Conservation (phyloP, 2,888 invertebrate species). For the Orthosia gothica region DNA sequence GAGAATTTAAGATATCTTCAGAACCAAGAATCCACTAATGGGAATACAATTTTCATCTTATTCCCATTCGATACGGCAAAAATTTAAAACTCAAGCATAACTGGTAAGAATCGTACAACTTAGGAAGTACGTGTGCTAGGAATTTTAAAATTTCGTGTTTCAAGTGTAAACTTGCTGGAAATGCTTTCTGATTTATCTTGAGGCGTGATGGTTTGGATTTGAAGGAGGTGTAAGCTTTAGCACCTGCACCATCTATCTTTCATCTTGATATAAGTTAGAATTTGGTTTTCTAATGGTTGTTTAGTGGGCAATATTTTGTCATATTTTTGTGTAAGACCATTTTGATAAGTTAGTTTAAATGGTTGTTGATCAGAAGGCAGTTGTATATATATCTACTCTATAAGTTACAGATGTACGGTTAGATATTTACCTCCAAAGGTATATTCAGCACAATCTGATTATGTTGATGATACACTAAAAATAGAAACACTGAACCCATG, state of each 20-base stretch:
- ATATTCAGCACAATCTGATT: too few species aligned
- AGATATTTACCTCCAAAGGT: not conserved
- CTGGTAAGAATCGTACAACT: conserved; percentile 46
- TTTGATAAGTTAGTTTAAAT: not conserved
- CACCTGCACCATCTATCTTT: conserved; percentile 7
- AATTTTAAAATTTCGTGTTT: conserved; percentile 56
- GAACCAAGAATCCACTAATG: conserved; percentile 48
- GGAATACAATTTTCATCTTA: conserved; percentile 58
- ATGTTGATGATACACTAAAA: too few species aligned
- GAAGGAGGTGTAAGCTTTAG: not conserved
- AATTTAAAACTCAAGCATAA: conserved; percentile 55
- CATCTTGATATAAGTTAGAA: not conserved
- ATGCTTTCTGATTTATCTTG: conserved; percentile 44
- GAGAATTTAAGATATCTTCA: conserved; percentile 29
- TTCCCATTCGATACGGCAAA: conserved; percentile 52
- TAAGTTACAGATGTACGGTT: not conserved
- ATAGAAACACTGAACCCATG: too few species aligned
- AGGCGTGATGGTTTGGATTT: conserved; percentile 29
- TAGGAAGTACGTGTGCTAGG: conserved; percentile 42
- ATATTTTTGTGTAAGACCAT: not conserved
- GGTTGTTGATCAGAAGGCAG: not conserved
- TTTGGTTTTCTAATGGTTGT: not conserved
- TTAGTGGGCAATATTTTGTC: not conserved
- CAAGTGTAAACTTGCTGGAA: conserved; percentile 33
- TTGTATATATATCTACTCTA: not conserved